phyloP scores from a whole-genome alignment of 2,113 vertebrate genomes.

The Chrysemys picta region DNA sequence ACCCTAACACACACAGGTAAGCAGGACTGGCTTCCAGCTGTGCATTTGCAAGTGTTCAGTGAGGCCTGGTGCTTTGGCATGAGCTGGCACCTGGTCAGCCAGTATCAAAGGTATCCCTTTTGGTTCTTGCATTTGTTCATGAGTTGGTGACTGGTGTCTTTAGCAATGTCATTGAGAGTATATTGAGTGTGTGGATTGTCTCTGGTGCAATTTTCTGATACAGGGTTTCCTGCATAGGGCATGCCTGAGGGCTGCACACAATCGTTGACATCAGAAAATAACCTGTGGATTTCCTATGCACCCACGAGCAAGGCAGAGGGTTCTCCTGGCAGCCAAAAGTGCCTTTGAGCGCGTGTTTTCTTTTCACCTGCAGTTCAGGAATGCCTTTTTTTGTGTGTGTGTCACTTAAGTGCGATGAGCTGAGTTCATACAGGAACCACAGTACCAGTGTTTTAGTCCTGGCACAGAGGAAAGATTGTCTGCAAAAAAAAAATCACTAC shows the following conservation, averaged over 20 bases:
- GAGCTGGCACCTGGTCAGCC: neutral
- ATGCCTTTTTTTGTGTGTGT: conserved; percentile 22
- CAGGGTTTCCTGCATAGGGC: neutral
- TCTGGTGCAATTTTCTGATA: conserved; percentile 13
- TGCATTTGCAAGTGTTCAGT: neutral
- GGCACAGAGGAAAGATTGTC: neutral
- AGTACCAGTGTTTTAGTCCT: conserved; percentile 29
- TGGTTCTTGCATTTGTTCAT: neutral
- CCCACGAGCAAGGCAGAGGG: conserved; percentile 31
- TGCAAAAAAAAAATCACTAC: neutral
- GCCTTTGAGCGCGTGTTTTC: conserved; percentile 55
- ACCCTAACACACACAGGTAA: neutral
- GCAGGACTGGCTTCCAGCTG: neutral
- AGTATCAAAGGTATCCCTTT: neutral
- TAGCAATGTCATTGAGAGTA: neutral
- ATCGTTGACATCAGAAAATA: conserved; percentile 5
- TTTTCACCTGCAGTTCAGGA: conserved; percentile 71
- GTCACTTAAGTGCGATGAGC: neutral
- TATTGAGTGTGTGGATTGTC: neutral
- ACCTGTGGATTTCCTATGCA: neutral
- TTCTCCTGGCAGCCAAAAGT: conserved; percentile 49
- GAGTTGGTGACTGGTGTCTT: neutral
- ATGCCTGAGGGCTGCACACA: conserved; percentile 28
- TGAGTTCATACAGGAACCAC: conserved; percentile 40
- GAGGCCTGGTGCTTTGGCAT: neutral